These are phyloP conservation scores for Laspeyria flexula DNA, from an alignment of 2,888 invertebrate species.

Conservation along the genomic window DNA sequence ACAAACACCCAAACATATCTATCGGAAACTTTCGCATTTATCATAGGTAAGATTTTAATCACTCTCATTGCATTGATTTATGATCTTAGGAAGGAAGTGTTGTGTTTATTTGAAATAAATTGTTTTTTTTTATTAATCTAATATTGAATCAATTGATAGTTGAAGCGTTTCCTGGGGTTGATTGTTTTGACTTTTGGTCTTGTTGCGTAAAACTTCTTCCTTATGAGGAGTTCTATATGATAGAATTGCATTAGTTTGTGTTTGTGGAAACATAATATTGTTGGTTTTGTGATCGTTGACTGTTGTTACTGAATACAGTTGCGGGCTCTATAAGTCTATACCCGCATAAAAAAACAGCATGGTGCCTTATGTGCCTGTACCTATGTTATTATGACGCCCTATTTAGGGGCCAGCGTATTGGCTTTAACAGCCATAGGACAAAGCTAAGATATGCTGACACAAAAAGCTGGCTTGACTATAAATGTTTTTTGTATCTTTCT, in stretches of 20 bases:
- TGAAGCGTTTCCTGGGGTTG: constrained; percentile 35
- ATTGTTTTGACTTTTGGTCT: constrained; percentile 23
- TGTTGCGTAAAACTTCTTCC: constrained; percentile 1
- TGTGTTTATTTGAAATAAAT: constrained; percentile 18
- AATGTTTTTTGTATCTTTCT: too few relatives aligned
- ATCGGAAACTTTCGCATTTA: constrained; percentile 2
- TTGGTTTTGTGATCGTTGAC: too few relatives aligned
- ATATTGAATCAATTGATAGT: constrained; percentile 24
- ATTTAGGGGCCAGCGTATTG: too few relatives aligned
- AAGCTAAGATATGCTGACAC: too few relatives aligned
- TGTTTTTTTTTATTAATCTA: constrained; percentile 30
- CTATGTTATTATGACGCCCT: too few relatives aligned
- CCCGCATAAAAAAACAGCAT: too few relatives aligned
- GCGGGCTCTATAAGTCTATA: too few relatives aligned
- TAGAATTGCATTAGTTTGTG: not conserved
- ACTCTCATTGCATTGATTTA: constrained; percentile 38
- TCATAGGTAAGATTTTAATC: constrained; percentile 4
- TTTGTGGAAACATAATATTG: not conserved
- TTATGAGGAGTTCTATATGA: not conserved
- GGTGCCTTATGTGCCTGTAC: too few relatives aligned
- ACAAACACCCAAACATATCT: not conserved
- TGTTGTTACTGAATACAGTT: too few relatives aligned
- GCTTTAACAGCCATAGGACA: too few relatives aligned
- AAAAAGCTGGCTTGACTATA: too few relatives aligned
- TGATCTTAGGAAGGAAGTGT: constrained; percentile 40